Conservation (phyloP, 1,140 invertebrate genomes). For the Lepidotrigona ventralis region DNA sequence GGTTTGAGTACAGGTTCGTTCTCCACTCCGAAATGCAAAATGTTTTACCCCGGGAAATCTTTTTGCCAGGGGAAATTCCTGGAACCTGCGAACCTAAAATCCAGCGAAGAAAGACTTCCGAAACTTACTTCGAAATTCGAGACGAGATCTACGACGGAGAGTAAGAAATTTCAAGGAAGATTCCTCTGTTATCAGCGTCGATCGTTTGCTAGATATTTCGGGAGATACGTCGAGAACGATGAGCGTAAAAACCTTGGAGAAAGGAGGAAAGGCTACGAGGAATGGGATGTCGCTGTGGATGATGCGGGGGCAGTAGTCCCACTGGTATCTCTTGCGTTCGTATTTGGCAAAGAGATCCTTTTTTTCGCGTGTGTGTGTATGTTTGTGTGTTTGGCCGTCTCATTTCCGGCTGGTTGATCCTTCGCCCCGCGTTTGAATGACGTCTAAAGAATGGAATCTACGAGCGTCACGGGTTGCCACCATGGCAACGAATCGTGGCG, state of each 20-base stretch:
- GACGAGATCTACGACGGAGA: background rate
- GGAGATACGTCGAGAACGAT: background rate
- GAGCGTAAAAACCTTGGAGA: too few relatives aligned
- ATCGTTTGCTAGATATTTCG: background rate
- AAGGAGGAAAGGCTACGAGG: background rate
- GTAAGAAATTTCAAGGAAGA: background rate
- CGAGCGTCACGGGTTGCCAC: constrained; percentile 45
- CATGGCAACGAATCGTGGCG: constrained; percentile 50
- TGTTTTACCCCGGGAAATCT: too few relatives aligned
- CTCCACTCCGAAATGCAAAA: too few relatives aligned
- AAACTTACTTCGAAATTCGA: background rate
- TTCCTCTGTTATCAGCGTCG: background rate
- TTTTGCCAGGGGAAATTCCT: background rate
- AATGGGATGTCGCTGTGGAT: background rate
- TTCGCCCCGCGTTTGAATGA: constrained; percentile 52
- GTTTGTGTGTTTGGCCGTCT: constrained; percentile 38
- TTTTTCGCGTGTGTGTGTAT: constrained; percentile 18
- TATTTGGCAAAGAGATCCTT: constrained; percentile 30
- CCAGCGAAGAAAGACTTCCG: background rate
- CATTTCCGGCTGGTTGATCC: constrained; percentile 62
- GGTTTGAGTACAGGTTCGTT: too few relatives aligned
- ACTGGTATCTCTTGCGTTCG: constrained; percentile 41
- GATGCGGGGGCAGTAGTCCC: constrained; percentile 12
- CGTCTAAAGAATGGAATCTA: constrained; percentile 61
- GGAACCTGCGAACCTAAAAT: background rate